Base-by-base conservation (phyloP, 2,797 vertebrate genomes). In the Carcharodon carcharias region DNA sequence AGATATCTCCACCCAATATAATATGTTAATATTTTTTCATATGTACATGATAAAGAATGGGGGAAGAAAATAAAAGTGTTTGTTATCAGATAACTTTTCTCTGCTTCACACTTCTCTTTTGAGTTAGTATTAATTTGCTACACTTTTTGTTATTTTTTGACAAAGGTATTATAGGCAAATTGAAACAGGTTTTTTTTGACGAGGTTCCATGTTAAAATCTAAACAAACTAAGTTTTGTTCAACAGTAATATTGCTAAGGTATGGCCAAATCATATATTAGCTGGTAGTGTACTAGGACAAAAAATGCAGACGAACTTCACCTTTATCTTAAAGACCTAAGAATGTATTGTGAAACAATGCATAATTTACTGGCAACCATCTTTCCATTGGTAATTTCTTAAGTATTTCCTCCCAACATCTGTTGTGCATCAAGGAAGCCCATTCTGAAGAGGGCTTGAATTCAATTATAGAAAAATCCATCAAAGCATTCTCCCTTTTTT, bases 331-430 rank as follows among this genome's bases (percentile, higher is more conserved):
- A 95, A 95, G 31, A 0, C 94, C 23, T 56, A 77, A 95, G 50
- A 56, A 95, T 73, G 40, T 93, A 73, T 95, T 71, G 45, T 56
- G 45, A 95, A 95, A 95, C 35, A 58, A 95, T 77, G 94, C 50
- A 95, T 56, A 73, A 73, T 26, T 71, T 77, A 54, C 54, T 95
- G 94, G 69, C 67, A 95, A 31, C 69, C 28, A 56, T n/a, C 50
- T 77, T 77, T 95, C 94, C 67, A 95, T 95, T 77, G 69, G 69
- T 95, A 95, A 95, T 95, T 95, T 95, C 94, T 58, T 18, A 95
- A 95, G 94, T 73, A 95, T 95, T 95, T 95, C 94, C 94, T 95
- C 50, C 69, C 94, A 95, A 77, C 94, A 95, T 95, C 94, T 95
- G 94, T 50, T 73, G 69, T 95, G 69, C 69, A 95, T 95, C 69